phyloP scores from a whole-genome alignment of 2,888 invertebrate species.

The Lithosia quadra region DNA sequence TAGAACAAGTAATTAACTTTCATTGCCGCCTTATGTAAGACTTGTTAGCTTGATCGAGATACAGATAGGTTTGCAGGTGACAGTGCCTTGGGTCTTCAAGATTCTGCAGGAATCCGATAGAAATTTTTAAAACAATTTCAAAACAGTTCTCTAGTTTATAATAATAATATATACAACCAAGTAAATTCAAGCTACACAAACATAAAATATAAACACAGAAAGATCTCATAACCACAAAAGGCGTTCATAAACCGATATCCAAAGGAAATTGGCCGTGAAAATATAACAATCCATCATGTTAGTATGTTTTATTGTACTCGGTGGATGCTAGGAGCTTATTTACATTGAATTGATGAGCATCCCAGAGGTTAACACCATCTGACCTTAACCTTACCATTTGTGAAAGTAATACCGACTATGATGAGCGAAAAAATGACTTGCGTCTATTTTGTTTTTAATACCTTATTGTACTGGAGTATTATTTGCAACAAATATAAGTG shows the following conservation, averaged over 20 bases:
- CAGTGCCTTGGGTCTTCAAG: background rate
- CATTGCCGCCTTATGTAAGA: constrained; percentile 56
- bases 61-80: background rate
- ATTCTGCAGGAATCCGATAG: background rate
- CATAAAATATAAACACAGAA: constrained; percentile 24
- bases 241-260: constrained; percentile 52
- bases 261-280: constrained; percentile 66
- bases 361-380: constrained; percentile 69
- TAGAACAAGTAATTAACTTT: constrained; percentile 65
- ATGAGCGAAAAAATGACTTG: constrained; percentile 73
- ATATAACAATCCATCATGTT: constrained; percentile 77
- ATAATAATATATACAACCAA: background rate
- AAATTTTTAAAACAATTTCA: too few species aligned
- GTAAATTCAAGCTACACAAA: constrained; percentile 5
- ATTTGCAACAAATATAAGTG: constrained; percentile 41
- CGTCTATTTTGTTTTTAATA: constrained; percentile 61
- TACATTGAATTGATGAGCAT: constrained; percentile 82
- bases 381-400: constrained; percentile 74
- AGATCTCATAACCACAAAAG: constrained; percentile 41
- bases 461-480: constrained; percentile 55
- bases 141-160: background rate
- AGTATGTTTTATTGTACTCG: constrained; percentile 74
- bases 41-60: constrained; percentile 41
- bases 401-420: constrained; percentile 61
- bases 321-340: constrained; percentile 79